Evolutionary conservation across 2,113 vertebrate genomes (phyloP).

Genomic region (Suricata suricatta): DNA sequence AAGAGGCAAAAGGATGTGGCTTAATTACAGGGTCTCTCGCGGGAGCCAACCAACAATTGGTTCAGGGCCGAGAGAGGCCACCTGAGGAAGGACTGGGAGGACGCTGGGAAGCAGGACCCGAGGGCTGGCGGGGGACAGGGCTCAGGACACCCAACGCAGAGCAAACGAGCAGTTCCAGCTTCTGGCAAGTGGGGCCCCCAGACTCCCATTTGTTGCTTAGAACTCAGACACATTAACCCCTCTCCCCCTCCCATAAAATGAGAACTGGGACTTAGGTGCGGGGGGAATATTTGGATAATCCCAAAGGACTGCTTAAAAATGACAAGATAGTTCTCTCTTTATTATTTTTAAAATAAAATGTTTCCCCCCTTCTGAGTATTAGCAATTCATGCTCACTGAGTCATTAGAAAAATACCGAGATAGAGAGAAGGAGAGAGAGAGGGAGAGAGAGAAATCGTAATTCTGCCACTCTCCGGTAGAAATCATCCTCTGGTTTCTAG

Average conservation of each 20-base stretch:
- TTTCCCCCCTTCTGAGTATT: background rate
- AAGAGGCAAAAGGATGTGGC: slow-evolving; percentile 64
- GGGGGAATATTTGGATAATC: background rate
- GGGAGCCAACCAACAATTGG: slow-evolving; percentile 41
- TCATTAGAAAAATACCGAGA: background rate
- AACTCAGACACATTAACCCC: background rate
- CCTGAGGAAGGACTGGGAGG: background rate
- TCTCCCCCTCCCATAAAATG: background rate
- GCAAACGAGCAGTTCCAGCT: background rate
- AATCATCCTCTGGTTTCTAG: background rate
- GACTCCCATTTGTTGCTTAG: background rate
- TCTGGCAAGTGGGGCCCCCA: background rate
- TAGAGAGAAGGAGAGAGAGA: background rate
- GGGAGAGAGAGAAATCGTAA: background rate
- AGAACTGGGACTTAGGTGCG: background rate
- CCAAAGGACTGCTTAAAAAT: background rate
- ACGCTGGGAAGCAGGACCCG: background rate
- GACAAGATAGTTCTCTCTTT: background rate
- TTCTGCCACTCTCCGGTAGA: background rate
- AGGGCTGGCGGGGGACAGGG: no score
- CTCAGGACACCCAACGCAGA: background rate
- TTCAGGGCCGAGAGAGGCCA: background rate
- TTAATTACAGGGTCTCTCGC: slow-evolving; percentile 70
- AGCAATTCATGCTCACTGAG: background rate
- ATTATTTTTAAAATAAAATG: background rate